These are phyloP conservation scores for Plodia interpunctella DNA, from an alignment of 1,140 invertebrate species.

Conservation along the genomic window DNA sequence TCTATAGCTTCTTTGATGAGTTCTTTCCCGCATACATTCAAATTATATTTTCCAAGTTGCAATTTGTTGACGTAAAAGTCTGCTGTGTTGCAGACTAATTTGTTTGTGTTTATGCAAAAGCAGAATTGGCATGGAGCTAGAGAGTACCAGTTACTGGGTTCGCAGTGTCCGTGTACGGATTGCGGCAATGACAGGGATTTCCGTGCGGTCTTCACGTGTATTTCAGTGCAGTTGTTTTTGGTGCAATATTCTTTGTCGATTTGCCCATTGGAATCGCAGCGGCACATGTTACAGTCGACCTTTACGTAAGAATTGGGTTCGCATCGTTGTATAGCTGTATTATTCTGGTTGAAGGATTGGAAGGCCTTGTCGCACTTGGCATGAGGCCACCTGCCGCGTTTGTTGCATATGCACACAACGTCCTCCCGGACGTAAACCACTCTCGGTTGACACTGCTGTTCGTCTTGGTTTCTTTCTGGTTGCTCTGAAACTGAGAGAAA, in stretches of 20 bases:
- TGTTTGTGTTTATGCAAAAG: conserved; percentile 44
- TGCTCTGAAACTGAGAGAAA: conserved; percentile 1
- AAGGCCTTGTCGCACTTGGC: conserved; percentile 25
- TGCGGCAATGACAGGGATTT: conserved; percentile 10
- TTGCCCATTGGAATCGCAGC: conserved; percentile 33
- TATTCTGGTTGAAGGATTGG: background rate
- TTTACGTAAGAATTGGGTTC: conserved; percentile 32
- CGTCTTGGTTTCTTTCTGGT: conserved; percentile 1
- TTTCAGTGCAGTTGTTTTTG: conserved; percentile 33
- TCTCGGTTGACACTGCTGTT: conserved; percentile 27
- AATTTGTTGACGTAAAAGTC: conserved; percentile 22
- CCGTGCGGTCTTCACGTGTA: conserved; percentile 9
- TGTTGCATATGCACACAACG: conserved; percentile 38
- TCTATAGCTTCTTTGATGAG: conserved; percentile 34
- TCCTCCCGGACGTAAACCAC: conserved; percentile 29
- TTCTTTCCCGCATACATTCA: conserved; percentile 38
- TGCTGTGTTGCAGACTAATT: conserved; percentile 42
- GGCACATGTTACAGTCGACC: conserved; percentile 51
- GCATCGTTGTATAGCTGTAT: conserved; percentile 21
- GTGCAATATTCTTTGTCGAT: conserved; percentile 45
- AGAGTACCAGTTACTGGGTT: conserved; percentile 43
- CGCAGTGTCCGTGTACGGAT: conserved; percentile 30
- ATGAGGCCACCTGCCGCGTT: conserved; percentile 42
- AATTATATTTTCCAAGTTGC: conserved; percentile 30
- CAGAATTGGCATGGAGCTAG: conserved; percentile 49